Evolutionary conservation across 2,797 vertebrate species (phyloP).

Genomic region (Cyclopterus lumpus): DNA sequence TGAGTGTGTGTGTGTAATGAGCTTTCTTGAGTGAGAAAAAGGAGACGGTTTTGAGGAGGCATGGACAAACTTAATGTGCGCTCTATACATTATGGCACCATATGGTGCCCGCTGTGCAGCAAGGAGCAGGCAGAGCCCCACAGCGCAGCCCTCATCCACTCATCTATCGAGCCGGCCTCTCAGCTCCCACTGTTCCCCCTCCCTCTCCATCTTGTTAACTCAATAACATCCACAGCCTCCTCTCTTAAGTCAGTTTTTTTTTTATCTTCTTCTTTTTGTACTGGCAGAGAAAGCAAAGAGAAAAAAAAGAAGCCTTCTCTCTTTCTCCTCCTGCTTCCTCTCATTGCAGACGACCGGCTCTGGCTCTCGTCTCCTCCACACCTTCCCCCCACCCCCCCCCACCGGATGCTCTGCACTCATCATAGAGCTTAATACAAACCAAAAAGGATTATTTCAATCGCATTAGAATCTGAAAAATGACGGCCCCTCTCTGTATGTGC

Average conservation of each 20-base stretch:
- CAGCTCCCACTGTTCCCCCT: conserved; percentile 53
- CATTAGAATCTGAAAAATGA: conserved; percentile 64
- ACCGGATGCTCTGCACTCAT: conserved; percentile 23
- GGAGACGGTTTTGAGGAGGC: conserved; percentile 46
- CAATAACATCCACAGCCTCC: conserved; percentile 71
- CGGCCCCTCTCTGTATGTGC: conserved; percentile 24
- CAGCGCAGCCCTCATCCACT: conserved; percentile 57
- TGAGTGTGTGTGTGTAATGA: conserved; percentile 59
- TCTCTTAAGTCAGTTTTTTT: conserved; percentile 49
- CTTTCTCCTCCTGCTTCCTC: conserved; percentile 44
- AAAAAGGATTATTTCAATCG: conserved; percentile 63
- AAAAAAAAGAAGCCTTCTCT: background rate
- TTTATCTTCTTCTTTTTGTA: conserved; percentile 16
- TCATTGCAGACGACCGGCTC: conserved; percentile 33
- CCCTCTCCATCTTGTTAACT: conserved; percentile 73
- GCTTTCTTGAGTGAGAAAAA: conserved; percentile 58
- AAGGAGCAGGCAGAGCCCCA: conserved; percentile 50
- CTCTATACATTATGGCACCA: conserved; percentile 74
- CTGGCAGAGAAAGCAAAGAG: conserved; percentile 24
- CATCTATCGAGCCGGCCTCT: conserved; percentile 52
- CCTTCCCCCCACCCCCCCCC: conserved; percentile 6
- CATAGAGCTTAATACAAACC: conserved; percentile 45
- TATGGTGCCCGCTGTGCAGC: conserved; percentile 73
- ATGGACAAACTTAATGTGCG: conserved; percentile 51
- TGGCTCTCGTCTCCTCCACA: conserved; percentile 37